phyloP scores from a whole-genome alignment of 2,797 vertebrate species.

The Sebastes diaconus region DNA sequence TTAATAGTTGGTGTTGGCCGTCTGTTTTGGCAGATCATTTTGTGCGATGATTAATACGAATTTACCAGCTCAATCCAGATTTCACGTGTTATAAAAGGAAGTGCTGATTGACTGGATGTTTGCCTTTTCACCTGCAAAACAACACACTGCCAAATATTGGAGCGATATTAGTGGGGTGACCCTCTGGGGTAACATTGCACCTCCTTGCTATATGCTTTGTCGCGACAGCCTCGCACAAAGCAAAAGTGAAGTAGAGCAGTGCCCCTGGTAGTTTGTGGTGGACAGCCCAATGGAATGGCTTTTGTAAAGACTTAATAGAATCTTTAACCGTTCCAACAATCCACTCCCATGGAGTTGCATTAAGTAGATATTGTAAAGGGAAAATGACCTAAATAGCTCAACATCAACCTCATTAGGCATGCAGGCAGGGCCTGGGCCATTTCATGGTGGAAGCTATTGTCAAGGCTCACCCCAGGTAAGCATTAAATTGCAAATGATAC shows the following conservation, averaged over 20 bases:
- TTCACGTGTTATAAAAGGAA: constrained; percentile 66
- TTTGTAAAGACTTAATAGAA: constrained; percentile 99
- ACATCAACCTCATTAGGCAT: constrained; percentile 98
- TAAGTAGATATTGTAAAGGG: constrained; percentile 98
- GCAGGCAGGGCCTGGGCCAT: constrained; percentile 89
- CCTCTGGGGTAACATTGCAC: constrained; percentile 70
- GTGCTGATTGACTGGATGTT: constrained; percentile 42
- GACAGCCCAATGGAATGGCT: constrained; percentile 88
- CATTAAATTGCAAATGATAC: constrained; percentile 99
- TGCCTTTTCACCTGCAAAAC: constrained; percentile 56
- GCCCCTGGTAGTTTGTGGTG: constrained; percentile 85
- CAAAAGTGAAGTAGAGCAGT: constrained; percentile 85
- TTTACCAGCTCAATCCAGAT: constrained; percentile 72
- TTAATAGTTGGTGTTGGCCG: constrained; percentile 81
- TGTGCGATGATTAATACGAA: constrained; percentile 79
- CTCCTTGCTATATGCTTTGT: constrained; percentile 83
- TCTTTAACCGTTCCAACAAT: constrained; percentile 97
- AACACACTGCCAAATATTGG: constrained; percentile 33
- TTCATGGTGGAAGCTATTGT: constrained; percentile 94
- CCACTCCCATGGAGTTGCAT: constrained; percentile 96
- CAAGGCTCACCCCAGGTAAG: constrained; percentile 95
- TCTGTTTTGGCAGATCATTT: constrained; percentile 81
- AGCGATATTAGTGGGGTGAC: constrained; percentile 57
- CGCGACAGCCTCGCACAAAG: constrained; percentile 76
- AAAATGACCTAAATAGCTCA: constrained; percentile 98